A percentile compares a stretch with the other conserved stretches of the same genome.
These are phyloP conservation scores for Prunella fulvescens DNA, from an alignment of 2,113 vertebrate species.

Conservation along the genomic window DNA sequence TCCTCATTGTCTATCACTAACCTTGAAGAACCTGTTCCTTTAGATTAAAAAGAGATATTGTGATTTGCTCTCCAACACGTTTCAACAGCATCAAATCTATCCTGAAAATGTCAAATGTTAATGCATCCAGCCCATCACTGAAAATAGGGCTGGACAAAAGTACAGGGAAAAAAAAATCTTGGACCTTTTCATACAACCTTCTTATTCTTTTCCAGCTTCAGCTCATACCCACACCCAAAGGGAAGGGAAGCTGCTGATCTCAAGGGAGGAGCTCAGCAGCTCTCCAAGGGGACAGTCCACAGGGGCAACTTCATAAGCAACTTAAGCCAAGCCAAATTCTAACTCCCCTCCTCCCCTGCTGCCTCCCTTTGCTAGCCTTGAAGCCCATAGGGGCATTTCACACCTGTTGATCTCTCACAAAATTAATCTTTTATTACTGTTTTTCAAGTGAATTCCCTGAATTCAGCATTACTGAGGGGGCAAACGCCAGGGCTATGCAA, in stretches of 20 bases:
- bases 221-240: too few relatives aligned
- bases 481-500: rapidly evolving
- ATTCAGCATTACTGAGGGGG: rapidly evolving
- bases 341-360: not conserved
- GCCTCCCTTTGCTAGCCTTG: not conserved
- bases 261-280: not conserved
- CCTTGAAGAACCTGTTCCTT: not conserved
- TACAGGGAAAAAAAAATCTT: not conserved
- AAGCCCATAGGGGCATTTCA: not conserved
- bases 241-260: not conserved
- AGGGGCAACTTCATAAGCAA: not conserved
- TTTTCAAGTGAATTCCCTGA: not conserved
- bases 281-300: not conserved
- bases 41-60: not conserved
- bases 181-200: not conserved
- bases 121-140: not conserved
- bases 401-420: not conserved
- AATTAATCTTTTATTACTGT: not conserved
- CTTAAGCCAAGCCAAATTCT: not conserved
- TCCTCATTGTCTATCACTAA: not conserved
- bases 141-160: not conserved
- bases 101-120: not conserved
- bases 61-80: not conserved
- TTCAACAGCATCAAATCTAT: not conserved
- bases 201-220: not conserved